Base-by-base conservation (phyloP, 2,113 vertebrate genomes). In the Atlantisia rogersi region DNA sequence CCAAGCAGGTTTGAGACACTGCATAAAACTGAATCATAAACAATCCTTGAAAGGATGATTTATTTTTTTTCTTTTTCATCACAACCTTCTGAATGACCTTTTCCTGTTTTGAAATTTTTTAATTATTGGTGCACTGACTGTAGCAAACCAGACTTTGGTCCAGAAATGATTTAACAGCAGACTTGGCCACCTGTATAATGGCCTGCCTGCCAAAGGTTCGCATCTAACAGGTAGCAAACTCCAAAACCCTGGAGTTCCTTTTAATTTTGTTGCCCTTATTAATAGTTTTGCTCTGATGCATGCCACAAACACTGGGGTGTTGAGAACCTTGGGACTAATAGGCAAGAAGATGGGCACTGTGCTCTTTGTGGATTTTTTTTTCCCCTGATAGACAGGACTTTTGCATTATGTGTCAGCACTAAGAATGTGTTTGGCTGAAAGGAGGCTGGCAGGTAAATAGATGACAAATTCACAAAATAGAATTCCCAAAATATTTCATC, bases 381-480 rank as follows among this genome's bases (percentile, higher is more conserved):
- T 40, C 22, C 9, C 32, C 55, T 44, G 18, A 55, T 8, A 60
- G 42, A 37, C 39, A 71, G 26, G n/a, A 53, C 44, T 85, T 85
- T 87, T 91, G 10, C 76, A 40, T 53, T 58, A 31, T 32, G n/a
- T 89, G 55, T 88, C 82, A 90, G 44, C 31, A 35, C 31, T 50
- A 50, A 69, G 70, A 87, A 62, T 5, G 2, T 58, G 32, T 92
- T 87, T 85, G 44, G 52, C 56, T 71, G 35, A 79, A 69, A 94
- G 84, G 84, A 84, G 25, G 32, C 29, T 92, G 64, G 6, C 42
- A 77, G 26, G 18, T 83, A 48, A 82, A 83, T n/a, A 64, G 58
- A 35, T 0, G 3, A 56, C 48, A 75, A 78, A 44, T 24, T 83
- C 12, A 78, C 1, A 1, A 64, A 64, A 67, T 19, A 2, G 26